These are phyloP conservation scores for Arctopsyche grandis DNA, from an alignment of 1,140 invertebrate species.

Conservation along the genomic window DNA sequence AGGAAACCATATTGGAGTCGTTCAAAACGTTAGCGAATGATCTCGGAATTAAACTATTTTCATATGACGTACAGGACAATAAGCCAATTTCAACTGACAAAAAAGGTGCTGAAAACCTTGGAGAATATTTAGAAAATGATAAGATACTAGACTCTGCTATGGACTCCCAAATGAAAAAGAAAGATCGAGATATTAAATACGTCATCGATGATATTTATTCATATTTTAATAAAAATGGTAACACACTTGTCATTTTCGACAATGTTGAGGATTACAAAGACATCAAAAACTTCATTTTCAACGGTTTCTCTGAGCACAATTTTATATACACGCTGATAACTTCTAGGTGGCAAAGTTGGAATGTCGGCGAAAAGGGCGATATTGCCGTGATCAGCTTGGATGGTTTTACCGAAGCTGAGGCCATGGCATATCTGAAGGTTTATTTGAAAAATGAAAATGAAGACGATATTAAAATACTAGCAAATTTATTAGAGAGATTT, in stretches of 20 bases:
- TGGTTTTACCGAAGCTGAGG: not conserved
- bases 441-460: not conserved
- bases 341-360: not conserved
- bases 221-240: not conserved
- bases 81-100: no score
- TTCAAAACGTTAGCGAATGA: not conserved
- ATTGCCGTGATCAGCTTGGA: not conserved
- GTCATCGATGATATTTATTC: not conserved
- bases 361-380: not conserved
- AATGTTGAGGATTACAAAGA: not conserved
- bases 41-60: not conserved
- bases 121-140: no score
- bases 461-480: not conserved
- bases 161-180: not conserved
- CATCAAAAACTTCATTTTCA: not conserved
- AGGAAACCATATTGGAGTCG: not conserved
- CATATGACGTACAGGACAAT: not conserved
- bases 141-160: no score
- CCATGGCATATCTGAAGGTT: not conserved
- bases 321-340: not conserved
- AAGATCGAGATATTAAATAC: not conserved
- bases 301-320: not conserved
- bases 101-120: no score
- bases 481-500: not conserved
- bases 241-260: not conserved